Evolutionary conservation across 37 sponge, comb jelly and placozoan species (phyloP).

Genomic region (Chondrilla cf. caribensis): DNA sequence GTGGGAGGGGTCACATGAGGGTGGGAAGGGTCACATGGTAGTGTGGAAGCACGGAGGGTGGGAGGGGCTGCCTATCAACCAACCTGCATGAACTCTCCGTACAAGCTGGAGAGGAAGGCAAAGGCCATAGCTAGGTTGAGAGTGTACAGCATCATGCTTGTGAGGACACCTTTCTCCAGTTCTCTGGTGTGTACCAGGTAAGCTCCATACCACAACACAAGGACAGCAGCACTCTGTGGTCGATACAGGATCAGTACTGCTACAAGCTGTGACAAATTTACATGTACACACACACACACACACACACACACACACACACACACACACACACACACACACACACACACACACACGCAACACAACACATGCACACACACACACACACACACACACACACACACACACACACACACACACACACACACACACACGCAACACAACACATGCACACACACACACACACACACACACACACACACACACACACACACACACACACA

Average conservation of each 20-base stretch:
- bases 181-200: conserved; percentile 16
- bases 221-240: conserved; percentile 7
- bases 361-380: neutral
- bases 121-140: conserved; percentile 84
- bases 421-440: neutral
- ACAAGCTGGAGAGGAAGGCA: conserved; percentile 73
- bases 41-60: too few species aligned
- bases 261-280: neutral
- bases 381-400: neutral
- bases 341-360: conserved; percentile 12
- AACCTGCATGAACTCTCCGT: conserved; percentile 91
- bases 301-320: conserved; percentile 5
- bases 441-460: neutral
- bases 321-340: conserved; percentile 16
- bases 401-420: neutral
- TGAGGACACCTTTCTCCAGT: neutral
- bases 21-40: too few species aligned
- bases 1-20: too few species aligned
- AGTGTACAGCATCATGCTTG: conserved; percentile 80
- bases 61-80: neutral
- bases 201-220: conserved; percentile 18
- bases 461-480: conserved; percentile 6
- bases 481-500: neutral
- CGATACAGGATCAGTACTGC: neutral
- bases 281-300: neutral